Conservation (phyloP, 1,140 invertebrate species). For the Camponotus floridanus region DNA sequence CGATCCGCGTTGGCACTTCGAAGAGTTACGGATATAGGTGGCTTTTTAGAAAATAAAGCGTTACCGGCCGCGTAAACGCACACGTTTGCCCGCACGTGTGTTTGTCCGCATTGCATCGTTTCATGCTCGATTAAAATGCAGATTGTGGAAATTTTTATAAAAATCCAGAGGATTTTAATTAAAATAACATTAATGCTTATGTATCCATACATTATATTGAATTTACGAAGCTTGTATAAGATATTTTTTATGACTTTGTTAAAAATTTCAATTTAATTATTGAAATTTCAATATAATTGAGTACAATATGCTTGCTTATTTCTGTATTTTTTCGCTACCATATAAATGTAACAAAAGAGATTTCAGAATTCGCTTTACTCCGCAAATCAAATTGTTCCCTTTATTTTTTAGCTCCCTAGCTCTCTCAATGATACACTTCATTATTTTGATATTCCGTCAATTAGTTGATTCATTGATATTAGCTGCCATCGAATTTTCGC, state of each 20-base stretch:
- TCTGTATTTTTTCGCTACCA: neutral
- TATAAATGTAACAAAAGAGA: neutral
- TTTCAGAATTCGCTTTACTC: no score
- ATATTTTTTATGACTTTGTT: neutral
- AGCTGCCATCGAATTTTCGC: neutral
- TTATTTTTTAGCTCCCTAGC: neutral
- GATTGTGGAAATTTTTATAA: neutral
- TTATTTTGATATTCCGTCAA: conserved; percentile 5
- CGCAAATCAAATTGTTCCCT: neutral
- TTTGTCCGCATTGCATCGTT: neutral
- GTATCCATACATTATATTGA: neutral
- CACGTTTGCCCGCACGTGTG: neutral
- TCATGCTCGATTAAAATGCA: conserved; percentile 13
- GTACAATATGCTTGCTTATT: neutral
- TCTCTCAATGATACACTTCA: neutral
- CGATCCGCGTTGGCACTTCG: conserved; percentile 27
- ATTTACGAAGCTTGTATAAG: neutral
- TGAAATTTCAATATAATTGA: neutral
- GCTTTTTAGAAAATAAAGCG: conserved; percentile 46
- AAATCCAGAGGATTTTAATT: neutral
- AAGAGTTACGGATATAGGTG: conserved; percentile 53
- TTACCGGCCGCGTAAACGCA: neutral
- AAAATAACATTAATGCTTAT: conserved; percentile 4
- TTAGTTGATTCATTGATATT: conserved; percentile 8
- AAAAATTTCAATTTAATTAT: neutral